These are phyloP conservation scores for Enteromius afrohamiltoni DNA, from an alignment of 2,797 vertebrate species.

Conservation along the genomic window DNA sequence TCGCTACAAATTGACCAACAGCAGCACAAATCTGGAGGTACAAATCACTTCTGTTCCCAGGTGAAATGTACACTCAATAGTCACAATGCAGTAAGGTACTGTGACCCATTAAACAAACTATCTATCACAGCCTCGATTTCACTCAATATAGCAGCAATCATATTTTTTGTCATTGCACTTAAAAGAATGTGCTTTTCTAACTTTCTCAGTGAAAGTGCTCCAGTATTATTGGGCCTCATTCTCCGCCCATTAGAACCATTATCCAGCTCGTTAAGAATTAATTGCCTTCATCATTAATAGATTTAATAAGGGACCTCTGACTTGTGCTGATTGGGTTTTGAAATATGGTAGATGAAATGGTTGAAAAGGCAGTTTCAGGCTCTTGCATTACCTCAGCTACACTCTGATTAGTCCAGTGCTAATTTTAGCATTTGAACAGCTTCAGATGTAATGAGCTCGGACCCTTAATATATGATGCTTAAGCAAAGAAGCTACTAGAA, in stretches of 20 bases:
- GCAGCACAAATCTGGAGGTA: not conserved
- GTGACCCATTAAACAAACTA: not conserved
- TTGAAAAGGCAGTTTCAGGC: conserved; percentile 39
- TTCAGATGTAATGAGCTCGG: conserved; percentile 34
- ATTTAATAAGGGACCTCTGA: conserved; percentile 51
- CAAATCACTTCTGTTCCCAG: not conserved
- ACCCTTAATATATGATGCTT: conserved; percentile 27
- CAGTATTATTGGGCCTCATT: conserved; percentile 57
- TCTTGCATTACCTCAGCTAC: conserved; percentile 22
- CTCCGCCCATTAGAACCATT: conserved; percentile 61
- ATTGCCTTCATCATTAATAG: conserved; percentile 61
- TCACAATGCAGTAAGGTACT: not conserved
- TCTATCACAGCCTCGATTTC: not conserved
- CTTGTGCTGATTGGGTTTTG: conserved; percentile 65
- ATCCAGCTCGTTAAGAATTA: conserved; percentile 63
- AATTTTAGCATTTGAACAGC: conserved; percentile 33
- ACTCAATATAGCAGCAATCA: not conserved
- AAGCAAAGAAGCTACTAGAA: conserved; percentile 18
- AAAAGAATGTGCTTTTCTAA: conserved; percentile 46
- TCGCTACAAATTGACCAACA: not conserved
- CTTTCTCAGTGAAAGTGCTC: conserved; percentile 27
- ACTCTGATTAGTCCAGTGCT: conserved; percentile 32
- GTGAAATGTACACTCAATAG: not conserved
- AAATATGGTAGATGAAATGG: conserved; percentile 55
- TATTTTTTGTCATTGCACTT: not conserved